Base-by-base conservation (phyloP, 2,888 invertebrate genomes). In the Tipula helvola region DNA sequence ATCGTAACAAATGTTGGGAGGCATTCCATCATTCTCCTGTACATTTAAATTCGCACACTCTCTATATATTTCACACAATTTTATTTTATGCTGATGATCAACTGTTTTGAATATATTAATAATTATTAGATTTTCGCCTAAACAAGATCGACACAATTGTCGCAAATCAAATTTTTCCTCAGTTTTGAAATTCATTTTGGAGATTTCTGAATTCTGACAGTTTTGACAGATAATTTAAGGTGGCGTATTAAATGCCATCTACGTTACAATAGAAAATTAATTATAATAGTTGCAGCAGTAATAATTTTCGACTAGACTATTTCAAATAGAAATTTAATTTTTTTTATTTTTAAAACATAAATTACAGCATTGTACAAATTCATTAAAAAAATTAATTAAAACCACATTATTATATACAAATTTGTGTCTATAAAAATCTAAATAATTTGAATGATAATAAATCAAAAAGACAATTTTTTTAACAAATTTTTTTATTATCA, bases 1-100 rank as follows among this genome's bases (percentile, higher is more conserved):
- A 36, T 57, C 86, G 8, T 86, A 10, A 42, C 87, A 87, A 57
- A 86, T 87, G 8, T 39, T 28, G 12, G 85, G 83, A 13, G 87
- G 87, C 16, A 87, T 39, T 18, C 86, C 84, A 84, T 86, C 87
- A 28, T 87, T 44, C 3, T 57, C 85, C 2, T 71, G 36, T 7
- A 87, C 42, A 0, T 44, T 13, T n/a, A 83, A 16, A n/a, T 87
- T 87, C 41, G 86, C 36, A 52, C 52, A 87, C 18, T 86, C 47
- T 3, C 36, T 44, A 84, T 84, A 84, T 16, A 84, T 39, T 5
- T 84, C 41, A 13, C 41, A 84, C 7, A 39, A n/a, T 84, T 39
- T 39, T 10, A 84, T 16, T 39, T 84, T 84, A 39, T 36, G 39
- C 16, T 84, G n/a, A 8, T 84, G 39, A 39, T 84, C 84, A 7